Evolutionary conservation across 2,113 vertebrate genomes (phyloP), one percentile per base, ranked within the genome.

Genomic region (Boleophthalmus pectinirostris): DNA sequence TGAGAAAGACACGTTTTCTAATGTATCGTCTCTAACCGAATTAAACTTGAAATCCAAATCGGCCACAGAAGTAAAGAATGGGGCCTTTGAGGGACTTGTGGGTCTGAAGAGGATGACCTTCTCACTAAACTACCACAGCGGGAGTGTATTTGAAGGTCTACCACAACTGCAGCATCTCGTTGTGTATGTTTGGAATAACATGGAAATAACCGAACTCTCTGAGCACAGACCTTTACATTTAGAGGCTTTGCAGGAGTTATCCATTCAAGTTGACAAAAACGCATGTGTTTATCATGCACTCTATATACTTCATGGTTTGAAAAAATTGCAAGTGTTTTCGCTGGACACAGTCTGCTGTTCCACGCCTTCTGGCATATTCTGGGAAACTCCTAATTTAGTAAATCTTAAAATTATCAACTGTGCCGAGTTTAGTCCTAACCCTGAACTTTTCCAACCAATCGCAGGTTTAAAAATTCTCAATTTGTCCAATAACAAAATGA

Each of bases 401-500:
- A 20, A 21, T 38, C 33, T 64, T n/a, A 18, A 12, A 64, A 64
- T 64, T 1, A 64, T 20, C 9, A 38, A 64, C 29, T 64, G 61
- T 21, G 3, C 5, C 4, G 33, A 38, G 33, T 43, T 64, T 18
- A 43, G 9, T 43, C 33, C 61, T n/a, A 3, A 43, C 2, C 5
- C 61, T 20, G 61, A 64, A 5, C 61, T 64, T 13, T 43, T 64
- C 12, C 61, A 64, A 14, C 61, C 61, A n/a, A 13, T 64, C 8
- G n/a, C 33, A 64, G 33, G 1, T n/a, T 64, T 64, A 21, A 18
- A 64, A 13, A 12, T n/a, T 5, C 61, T 64, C 10, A 20, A 64
- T 33, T n/a, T 64, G 61, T n/a, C 61, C n/a, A 3, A 64, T 9
- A 64, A 64, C 15, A 45, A 2, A 16, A 72, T 94, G 16, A 18